Evolutionary conservation across 2,797 vertebrate genomes (phyloP).

Genomic region (Pipistrellus pipistrellus): DNA sequence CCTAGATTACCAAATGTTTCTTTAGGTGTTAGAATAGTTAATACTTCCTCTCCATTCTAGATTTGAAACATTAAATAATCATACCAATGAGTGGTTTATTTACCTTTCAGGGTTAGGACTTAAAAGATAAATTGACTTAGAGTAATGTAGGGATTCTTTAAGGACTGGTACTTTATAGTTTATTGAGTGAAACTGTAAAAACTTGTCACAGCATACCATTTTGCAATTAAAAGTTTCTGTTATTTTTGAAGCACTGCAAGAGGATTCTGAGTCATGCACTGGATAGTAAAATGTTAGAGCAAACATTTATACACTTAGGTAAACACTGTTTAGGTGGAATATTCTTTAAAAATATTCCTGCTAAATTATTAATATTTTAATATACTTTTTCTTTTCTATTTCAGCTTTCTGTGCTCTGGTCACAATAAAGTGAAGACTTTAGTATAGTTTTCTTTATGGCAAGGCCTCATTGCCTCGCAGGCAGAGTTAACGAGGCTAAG

Average conservation of each 20-base stretch:
- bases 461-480: too few species aligned
- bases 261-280: slow-evolving; percentile 67
- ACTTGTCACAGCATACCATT: slow-evolving; percentile 29
- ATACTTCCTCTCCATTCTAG: not conserved
- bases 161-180: slow-evolving; percentile 27
- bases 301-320: slow-evolving; percentile 71
- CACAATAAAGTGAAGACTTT: slow-evolving; percentile 45
- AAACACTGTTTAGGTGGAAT: slow-evolving; percentile 62
- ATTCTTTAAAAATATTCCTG: slow-evolving; percentile 54
- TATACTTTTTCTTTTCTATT: not conserved
- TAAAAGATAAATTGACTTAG: slow-evolving; percentile 38
- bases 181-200: slow-evolving; percentile 60
- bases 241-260: slow-evolving; percentile 74
- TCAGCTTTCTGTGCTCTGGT: not conserved
- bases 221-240: slow-evolving; percentile 74
- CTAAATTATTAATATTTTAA: slow-evolving; percentile 58
- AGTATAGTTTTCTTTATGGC: slow-evolving; percentile 22
- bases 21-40: slow-evolving; percentile 30
- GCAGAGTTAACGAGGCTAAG: not conserved
- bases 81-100: slow-evolving; percentile 55
- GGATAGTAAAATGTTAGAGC: slow-evolving; percentile 70
- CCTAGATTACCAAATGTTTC: not conserved
- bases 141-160: slow-evolving; percentile 44
- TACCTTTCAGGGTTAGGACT: slow-evolving; percentile 34
- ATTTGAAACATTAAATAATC: slow-evolving; percentile 36